phyloP scores from a whole-genome alignment of 2,888 invertebrate species.

The Drosophila atripex region DNA sequence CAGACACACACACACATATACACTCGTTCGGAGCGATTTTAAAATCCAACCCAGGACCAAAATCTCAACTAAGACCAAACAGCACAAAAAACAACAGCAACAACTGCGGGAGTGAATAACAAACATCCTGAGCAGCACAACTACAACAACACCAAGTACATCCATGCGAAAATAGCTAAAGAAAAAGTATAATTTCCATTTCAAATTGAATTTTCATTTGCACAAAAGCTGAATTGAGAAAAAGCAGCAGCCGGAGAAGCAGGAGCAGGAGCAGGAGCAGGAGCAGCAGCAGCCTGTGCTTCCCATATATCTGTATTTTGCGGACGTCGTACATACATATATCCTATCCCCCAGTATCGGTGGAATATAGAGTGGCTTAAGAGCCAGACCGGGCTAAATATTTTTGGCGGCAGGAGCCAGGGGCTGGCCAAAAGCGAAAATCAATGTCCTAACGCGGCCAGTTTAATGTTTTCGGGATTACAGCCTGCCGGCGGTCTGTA shows the following conservation, averaged over 20 bases:
- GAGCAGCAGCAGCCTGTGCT: neutral
- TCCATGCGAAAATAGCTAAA: slow-evolving; percentile 45
- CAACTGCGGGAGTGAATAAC: neutral
- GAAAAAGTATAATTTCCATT: slow-evolving; percentile 56
- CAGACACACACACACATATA: slow-evolving; percentile 1
- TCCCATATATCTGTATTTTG: slow-evolving; percentile 2
- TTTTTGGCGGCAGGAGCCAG: neutral
- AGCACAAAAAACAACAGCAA: slow-evolving; percentile 13
- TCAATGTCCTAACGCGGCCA: slow-evolving; percentile 55
- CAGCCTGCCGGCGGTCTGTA: slow-evolving; percentile 28
- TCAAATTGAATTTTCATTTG: slow-evolving; percentile 63
- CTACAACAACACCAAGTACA: slow-evolving; percentile 8
- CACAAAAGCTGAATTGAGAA: slow-evolving; percentile 31
- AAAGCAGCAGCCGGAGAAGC: neutral
- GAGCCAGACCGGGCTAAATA: slow-evolving; percentile 31
- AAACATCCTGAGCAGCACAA: slow-evolving; percentile 2
- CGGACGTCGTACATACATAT: neutral
- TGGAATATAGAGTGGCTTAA: slow-evolving; percentile 16
- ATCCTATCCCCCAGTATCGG: neutral
- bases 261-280: neutral
- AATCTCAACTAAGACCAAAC: slow-evolving; percentile 25
- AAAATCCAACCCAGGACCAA: slow-evolving; percentile 25
- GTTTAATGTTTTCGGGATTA: slow-evolving; percentile 49
- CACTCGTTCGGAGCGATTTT: slow-evolving; percentile 42
- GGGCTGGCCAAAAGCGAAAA: slow-evolving; percentile 46